Base-by-base conservation (phyloP, 30 jellyfish, hydroid and myxozoan species). In the Haliclystus octoradiatus region DNA sequence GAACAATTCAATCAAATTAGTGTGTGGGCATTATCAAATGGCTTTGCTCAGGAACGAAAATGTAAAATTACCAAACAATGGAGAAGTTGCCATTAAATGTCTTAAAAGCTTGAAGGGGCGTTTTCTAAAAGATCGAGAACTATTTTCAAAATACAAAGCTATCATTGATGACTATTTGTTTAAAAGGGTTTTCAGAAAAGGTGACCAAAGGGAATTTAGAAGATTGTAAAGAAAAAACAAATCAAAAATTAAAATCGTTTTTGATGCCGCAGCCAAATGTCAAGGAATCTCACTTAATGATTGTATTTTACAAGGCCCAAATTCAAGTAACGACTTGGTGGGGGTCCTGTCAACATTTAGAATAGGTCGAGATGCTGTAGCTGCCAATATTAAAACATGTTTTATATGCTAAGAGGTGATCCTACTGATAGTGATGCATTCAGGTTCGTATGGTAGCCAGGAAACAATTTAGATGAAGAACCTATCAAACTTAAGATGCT, bases 371-470 rank as follows among this genome's bases (percentile, higher is more conserved):
- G 81, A 66, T 2, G 90, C 76, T 19, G 35, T 77, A 40, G 68
- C 68, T 81, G 90, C 76, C 26, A 82, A 77, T 46, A 47, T 77
- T 26, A 70, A 67, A 49, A 76, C 83, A 77, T 77, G 90, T 77
- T 77, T 49, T 61, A 51, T 24, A 75, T 69, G 63, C 78, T 78
- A 49, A 64, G 67, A 12, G 90, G 67, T 13, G 69, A 32, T 68
- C 66, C 81, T 1, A 33, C 60, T 15, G 82, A 77, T 66, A 22
- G 47, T 25, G 32, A 69, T 61, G 66, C 75, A 14, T 47, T 77
- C 32, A 1, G 90, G 23, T 77, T 77, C 52, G 67, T 77, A 15
- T 77, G 90, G 90, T 77, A 19, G 28, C 81, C 82, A 2, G 31
- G 61, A 33, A 82, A 82, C 27, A 76, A 77, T 32, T 22, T 77